phyloP scores from a whole-genome alignment of 2,888 invertebrate genomes.

The Epinotia brunnichana region DNA sequence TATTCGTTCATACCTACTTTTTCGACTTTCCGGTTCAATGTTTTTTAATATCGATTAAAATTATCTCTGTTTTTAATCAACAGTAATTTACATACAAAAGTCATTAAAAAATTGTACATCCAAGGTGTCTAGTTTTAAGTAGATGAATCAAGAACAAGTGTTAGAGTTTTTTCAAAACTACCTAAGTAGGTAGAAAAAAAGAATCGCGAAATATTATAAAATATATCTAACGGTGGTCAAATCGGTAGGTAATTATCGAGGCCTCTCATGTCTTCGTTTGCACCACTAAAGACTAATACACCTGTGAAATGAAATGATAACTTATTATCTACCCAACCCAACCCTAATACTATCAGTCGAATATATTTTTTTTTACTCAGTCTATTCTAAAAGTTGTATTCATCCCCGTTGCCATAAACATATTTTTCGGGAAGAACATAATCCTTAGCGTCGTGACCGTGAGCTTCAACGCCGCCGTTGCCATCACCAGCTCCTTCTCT shows the following conservation, averaged over 20 bases:
- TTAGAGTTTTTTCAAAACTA: too few species aligned
- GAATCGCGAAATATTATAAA: too few species aligned
- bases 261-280: too few species aligned
- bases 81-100: background rate
- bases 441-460: constrained; percentile 74
- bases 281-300: background rate
- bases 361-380: constrained; percentile 8
- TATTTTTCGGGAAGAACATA: constrained; percentile 76
- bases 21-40: too few species aligned
- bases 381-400: constrained; percentile 65
- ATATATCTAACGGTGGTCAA: too few species aligned
- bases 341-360: constrained; percentile 41
- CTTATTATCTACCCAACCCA: constrained; percentile 27
- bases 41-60: too few species aligned
- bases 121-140: too few species aligned
- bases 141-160: too few species aligned
- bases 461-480: constrained; percentile 74
- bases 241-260: too few species aligned
- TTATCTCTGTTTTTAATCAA: background rate
- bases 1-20: too few species aligned
- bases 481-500: constrained; percentile 72
- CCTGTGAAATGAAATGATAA: background rate
- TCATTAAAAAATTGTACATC: too few species aligned
- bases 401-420: constrained; percentile 73
- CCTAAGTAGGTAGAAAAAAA: too few species aligned